Percentiles rank a stretch among this genome's conserved stretches.
Conservation (phyloP, 2,797 vertebrate species). For the Linurgus olivaceus region DNA sequence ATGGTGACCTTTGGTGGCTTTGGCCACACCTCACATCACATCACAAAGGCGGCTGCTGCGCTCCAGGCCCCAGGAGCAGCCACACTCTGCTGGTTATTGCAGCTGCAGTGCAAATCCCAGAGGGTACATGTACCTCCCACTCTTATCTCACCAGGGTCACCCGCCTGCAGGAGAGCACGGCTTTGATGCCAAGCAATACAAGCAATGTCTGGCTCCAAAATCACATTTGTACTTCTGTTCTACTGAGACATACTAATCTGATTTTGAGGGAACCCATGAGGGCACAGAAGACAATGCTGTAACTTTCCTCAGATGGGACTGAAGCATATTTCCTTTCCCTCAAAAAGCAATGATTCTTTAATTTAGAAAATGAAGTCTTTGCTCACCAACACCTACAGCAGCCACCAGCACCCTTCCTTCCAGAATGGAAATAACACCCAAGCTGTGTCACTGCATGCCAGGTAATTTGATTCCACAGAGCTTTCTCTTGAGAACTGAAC, state of each 20-base stretch:
- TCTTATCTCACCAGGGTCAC: not conserved
- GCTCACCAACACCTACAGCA: not conserved
- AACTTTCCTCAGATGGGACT: not conserved
- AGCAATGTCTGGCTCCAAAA: not conserved
- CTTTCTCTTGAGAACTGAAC: not conserved
- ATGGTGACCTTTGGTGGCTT: slow-evolving; percentile 12
- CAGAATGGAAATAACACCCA: not conserved
- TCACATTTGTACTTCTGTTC: not conserved
- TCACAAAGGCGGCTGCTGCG: not conserved
- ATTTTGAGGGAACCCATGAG: not conserved
- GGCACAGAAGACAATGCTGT: not conserved
- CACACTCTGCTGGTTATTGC: not conserved
- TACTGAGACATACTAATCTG: not conserved
- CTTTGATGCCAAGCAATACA: not conserved
- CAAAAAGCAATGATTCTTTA: not conserved
- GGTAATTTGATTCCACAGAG: not conserved
- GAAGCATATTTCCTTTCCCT: not conserved
- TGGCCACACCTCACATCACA: slow-evolving; percentile 37
- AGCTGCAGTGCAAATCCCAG: not conserved
- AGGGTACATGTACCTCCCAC: not conserved
- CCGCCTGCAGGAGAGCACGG: not conserved
- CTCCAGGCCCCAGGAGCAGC: not conserved
- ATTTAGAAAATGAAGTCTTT: not conserved
- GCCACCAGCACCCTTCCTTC: not conserved
- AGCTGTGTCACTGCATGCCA: not conserved